Percentiles rank a stretch among this genome's conserved stretches.
phyloP scores from a whole-genome alignment of 2,113 vertebrate species.

The Macroglossus sobrinus region DNA sequence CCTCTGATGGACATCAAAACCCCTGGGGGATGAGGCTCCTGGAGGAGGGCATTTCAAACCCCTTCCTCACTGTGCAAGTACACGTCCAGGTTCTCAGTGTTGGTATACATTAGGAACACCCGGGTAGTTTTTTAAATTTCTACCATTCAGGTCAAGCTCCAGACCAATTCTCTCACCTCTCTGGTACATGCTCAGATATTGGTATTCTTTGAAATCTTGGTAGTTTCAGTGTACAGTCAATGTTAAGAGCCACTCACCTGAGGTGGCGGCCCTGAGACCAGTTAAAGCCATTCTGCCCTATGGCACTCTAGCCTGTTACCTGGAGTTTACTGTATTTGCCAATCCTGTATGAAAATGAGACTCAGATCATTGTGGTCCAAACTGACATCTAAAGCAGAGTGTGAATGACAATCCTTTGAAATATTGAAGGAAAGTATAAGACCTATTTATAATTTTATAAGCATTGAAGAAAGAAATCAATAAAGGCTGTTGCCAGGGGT shows the following conservation, averaged over 20 bases:
- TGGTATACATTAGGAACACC: not conserved
- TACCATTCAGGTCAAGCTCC: not conserved
- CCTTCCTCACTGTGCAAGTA: not conserved
- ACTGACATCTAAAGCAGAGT: not conserved
- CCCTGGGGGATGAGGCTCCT: no score
- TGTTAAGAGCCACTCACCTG: not conserved
- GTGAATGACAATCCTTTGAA: not conserved
- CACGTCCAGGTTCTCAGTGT: not conserved
- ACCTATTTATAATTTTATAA: not conserved
- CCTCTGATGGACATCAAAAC: not conserved
- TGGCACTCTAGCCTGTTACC: not conserved
- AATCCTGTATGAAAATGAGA: not conserved
- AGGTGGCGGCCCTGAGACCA: no score
- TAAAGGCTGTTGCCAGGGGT: not conserved
- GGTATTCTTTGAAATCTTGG: not conserved
- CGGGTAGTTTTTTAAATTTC: not conserved
- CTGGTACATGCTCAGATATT: not conserved
- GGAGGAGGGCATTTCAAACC: not conserved
- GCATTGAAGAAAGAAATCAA: not conserved
- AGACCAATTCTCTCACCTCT: not conserved
- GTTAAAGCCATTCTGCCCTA: not conserved
- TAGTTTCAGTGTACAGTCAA: not conserved
- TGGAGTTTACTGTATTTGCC: not conserved
- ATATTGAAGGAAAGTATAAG: not conserved
- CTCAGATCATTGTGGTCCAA: no score